phyloP scores from a whole-genome alignment of 2,888 invertebrate species.

The Spatulosminthurus flaviceps region DNA sequence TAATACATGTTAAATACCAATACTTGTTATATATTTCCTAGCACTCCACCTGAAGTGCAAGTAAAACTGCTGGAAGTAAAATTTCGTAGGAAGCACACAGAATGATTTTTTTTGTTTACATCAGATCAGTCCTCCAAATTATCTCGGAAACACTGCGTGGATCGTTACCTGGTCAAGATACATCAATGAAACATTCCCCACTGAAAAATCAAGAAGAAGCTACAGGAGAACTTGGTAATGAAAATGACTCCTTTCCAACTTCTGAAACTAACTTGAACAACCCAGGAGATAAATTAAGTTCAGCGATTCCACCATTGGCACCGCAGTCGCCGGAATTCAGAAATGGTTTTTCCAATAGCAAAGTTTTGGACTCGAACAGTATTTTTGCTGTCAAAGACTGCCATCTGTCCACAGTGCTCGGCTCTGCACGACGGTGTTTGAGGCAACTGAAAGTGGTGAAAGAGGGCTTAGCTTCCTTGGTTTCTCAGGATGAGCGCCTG shows the following conservation, averaged over 20 bases:
- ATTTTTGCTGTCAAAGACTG: slow-evolving; percentile 39
- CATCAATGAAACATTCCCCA: not conserved
- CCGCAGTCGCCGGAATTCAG: not conserved
- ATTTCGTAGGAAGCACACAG: too few species aligned
- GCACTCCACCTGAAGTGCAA: not conserved
- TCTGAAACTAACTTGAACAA: not conserved
- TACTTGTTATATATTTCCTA: not conserved
- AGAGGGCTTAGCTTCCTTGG: slow-evolving; percentile 52
- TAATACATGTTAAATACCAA: too few species aligned
- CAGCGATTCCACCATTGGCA: slow-evolving; percentile 35
- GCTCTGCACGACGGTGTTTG: slow-evolving; percentile 54
- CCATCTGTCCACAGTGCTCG: slow-evolving; percentile 56
- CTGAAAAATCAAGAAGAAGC: not conserved
- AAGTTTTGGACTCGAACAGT: not conserved
- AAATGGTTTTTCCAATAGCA: not conserved
- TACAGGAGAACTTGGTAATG: not conserved
- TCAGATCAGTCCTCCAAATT: slow-evolving; percentile 34
- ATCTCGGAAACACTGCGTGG: slow-evolving; percentile 40
- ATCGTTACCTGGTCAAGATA: not conserved
- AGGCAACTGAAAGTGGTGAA: slow-evolving; percentile 53
- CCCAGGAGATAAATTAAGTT: slow-evolving; percentile 39
- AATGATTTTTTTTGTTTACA: not conserved
- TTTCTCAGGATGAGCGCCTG: slow-evolving; percentile 58
- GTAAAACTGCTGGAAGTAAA: too few species aligned
- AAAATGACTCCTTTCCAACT: not conserved